phyloP scores from a whole-genome alignment of 2,113 vertebrate species.

The Craseonycteris thonglongyai region DNA sequence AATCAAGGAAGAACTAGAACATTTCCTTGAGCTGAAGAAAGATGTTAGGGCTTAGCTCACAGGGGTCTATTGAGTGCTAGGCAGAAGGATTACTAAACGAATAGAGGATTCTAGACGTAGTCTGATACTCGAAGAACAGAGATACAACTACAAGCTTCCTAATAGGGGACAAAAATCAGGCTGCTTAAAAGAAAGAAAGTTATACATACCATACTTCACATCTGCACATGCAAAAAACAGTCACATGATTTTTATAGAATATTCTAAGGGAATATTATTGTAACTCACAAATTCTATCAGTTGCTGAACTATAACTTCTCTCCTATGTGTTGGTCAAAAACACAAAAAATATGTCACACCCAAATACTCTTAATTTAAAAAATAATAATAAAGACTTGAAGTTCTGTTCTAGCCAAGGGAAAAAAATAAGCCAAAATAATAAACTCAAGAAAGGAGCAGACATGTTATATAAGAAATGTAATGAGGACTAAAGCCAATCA shows the following conservation, averaged over 20 bases:
- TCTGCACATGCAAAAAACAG: background rate
- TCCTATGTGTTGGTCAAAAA: background rate
- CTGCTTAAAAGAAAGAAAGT: slow-evolving; percentile 28
- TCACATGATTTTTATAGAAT: background rate
- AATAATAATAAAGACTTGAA: background rate
- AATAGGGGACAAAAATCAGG: background rate
- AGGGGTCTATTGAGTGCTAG: background rate
- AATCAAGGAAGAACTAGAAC: background rate
- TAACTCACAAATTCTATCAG: background rate
- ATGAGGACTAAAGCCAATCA: background rate
- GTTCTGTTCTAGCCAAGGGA: background rate
- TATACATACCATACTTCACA: background rate
- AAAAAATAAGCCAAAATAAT: background rate
- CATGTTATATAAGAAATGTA: background rate
- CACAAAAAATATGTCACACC: background rate
- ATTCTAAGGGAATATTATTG: background rate
- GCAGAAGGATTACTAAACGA: background rate
- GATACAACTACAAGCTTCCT: background rate
- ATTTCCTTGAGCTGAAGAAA: background rate
- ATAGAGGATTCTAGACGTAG: background rate
- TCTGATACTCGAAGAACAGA: background rate
- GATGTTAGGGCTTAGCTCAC: background rate
- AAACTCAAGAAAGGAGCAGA: background rate
- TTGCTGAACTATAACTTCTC: background rate
- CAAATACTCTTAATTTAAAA: background rate